Base-by-base conservation (phyloP, 2,113 vertebrate species). In the Todiramphus saurophagus region DNA sequence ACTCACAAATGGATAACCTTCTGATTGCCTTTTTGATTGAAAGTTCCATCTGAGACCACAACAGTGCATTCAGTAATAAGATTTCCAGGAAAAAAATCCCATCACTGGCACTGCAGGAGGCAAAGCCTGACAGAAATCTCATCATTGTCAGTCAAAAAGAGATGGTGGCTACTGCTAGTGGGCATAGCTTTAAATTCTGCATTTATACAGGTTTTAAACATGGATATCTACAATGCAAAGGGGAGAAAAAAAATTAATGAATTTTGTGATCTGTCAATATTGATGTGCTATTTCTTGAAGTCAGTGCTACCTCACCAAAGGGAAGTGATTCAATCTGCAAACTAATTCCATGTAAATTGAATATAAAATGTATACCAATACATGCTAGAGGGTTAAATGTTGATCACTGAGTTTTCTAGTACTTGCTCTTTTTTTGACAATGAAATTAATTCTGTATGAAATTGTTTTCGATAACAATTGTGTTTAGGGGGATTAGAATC, bases 1-100 rank as follows among this genome's bases (percentile, higher is more conserved):
- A 97, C 96, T 97, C 97, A 96, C 90, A 70, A 98, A 97, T 97
- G 96, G 97, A 97, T 98, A 98, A 98, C 97, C 96, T 97, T 97
- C 96, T 98, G 98, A 98, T 98, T 98, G 98, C 97, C 97, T 98
- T 98, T 98, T 97, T 98, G 98, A 98, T 98, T 98, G 98, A 98
- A 98, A 98, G 98, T 97, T 97, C 97, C 97, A 96, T 98, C 97
- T 97, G 98, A 98, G 98, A 98, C 97, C 97, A 97, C 69, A 55
- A 95, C 95, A 97, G 96, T 51, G 31, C 93, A 96, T 95, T 95
- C 96, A 91, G 97, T 98, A 98, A 98, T 98, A 98, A 98, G 98
- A 98, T 98, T 98, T 98, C 96, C 95, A 97, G 97, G 95, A 95
- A 96, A 97, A 97, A 98, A 98, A 98, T 97, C 97, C 96, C 96